Conservation (phyloP, 2,113 vertebrate species). For the Atractosteus spatula region DNA sequence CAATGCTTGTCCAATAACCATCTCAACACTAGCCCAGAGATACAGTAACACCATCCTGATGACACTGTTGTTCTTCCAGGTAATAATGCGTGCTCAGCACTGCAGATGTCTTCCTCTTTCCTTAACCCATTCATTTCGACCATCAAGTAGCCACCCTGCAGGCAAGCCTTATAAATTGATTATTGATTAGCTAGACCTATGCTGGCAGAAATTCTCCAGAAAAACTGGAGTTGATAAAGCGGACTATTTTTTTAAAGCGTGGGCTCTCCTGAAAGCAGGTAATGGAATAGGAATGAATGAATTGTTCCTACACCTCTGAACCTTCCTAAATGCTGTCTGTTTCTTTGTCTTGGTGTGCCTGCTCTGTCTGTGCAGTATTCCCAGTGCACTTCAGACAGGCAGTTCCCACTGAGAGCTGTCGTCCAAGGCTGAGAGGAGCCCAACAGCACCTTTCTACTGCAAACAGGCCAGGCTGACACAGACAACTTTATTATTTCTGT, state of each 20-base stretch:
- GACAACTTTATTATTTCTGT: constrained; percentile 1
- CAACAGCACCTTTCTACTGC: neutral
- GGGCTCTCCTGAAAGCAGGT: neutral
- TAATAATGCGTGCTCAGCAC: too few relatives aligned
- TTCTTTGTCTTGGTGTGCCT: neutral
- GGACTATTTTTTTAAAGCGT: neutral
- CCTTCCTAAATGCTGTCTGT: neutral
- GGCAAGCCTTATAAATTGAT: neutral
- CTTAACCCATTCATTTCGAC: too few relatives aligned
- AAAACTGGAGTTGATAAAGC: neutral
- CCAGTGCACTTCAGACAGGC: constrained; percentile 1
- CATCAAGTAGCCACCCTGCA: neutral
- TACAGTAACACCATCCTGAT: too few relatives aligned
- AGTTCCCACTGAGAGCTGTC: constrained; percentile 6
- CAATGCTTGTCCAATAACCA: too few relatives aligned
- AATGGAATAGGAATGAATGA: neutral
- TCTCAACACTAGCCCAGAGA: too few relatives aligned
- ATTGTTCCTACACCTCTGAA: neutral
- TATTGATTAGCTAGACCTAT: neutral
- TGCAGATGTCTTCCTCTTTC: too few relatives aligned
- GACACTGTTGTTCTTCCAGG: too few relatives aligned
- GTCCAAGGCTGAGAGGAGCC: neutral
- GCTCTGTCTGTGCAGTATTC: neutral
- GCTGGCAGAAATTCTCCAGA: neutral
- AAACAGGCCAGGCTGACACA: neutral